Evolutionary conservation across 2,797 vertebrate species (phyloP), one percentile per base, ranked within the genome.

Genomic region (Poeciliopsis gracilis): DNA sequence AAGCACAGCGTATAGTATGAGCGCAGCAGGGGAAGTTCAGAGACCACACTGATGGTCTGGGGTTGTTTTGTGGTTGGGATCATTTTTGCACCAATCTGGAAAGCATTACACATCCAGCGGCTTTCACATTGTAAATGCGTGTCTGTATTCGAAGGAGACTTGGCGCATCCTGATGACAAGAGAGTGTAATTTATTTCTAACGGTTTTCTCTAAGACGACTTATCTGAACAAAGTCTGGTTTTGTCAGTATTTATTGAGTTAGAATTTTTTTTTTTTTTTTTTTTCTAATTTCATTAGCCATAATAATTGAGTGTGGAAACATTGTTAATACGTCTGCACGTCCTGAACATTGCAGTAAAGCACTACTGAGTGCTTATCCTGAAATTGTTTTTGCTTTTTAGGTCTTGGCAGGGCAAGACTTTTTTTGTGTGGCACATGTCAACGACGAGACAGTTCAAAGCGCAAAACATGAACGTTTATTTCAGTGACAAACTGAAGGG

Each of bases 51-150:
- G 91, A 93, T 93, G 90, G 85, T 85, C 84, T 92, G 92, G 82
- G 93, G 91, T 84, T 87, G 75, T 59, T 79, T 76, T 90, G 87
- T 91, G 91, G 91, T 82, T 74, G 81, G 76, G 86, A 82, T 86
- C 82, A 91, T 87, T 78, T 89, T 90, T 84, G 89, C 91, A 85
- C 74, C 88, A 86, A 89, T 94, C 88, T 94, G 93, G 94, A 95
- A 95, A 93, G 90, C 90, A 92, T 94, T 93, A 93, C 90, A 91
- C 88, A 77, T 77, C 81, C 79, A 80, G 82, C 90, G 80, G 81
- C 80, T 43, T 90, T 89, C 79, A 80, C 88, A 82, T 87, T 90
- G 76, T 77, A 84, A 83, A 78, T 86, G 86, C 88, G 85, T 69
- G 82, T 75, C 70, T 80, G 79, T 82, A 79, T 88, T 90, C 80